These are phyloP conservation scores for Poeciliopsis retropinna DNA, from an alignment of 2,113 vertebrate species.

Conservation along the genomic window DNA sequence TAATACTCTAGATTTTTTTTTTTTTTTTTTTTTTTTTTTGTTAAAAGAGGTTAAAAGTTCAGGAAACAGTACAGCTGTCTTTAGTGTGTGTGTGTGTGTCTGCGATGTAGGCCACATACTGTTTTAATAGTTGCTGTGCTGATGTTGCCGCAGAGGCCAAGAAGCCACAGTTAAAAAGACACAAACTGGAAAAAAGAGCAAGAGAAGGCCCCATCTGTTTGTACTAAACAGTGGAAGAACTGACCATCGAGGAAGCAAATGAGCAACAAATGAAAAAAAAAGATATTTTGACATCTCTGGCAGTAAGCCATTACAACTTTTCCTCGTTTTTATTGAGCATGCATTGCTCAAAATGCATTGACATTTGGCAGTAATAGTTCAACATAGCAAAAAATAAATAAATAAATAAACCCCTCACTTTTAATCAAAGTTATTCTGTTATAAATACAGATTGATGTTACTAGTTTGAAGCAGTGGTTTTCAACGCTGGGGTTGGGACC, in stretches of 20 bases:
- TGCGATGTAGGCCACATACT: conserved; percentile 65
- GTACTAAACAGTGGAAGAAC: conserved; percentile 67
- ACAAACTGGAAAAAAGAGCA: conserved; percentile 51
- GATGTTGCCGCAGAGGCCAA: conserved; percentile 68
- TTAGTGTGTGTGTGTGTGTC: conserved; percentile 37
- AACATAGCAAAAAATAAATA: not conserved
- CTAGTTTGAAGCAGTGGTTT: too few species aligned
- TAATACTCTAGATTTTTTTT: conserved; percentile 37
- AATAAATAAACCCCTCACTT: not conserved
- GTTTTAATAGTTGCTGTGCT: conserved; percentile 74
- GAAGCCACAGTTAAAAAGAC: conserved; percentile 68
- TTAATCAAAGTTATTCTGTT: not conserved
- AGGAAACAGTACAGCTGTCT: conserved; percentile 37
- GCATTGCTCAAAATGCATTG: conserved; percentile 7
- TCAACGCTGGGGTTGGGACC: too few species aligned
- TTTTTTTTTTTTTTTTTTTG: conserved; percentile 22
- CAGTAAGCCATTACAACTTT: conserved; percentile 21
- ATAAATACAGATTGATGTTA: conserved; percentile 2
- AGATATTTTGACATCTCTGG: conserved; percentile 49
- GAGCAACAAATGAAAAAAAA: conserved; percentile 49
- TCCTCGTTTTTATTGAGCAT: conserved; percentile 21
- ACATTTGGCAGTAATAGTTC: not conserved
- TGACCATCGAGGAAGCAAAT: conserved; percentile 62
- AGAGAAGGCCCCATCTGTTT: conserved; percentile 66
- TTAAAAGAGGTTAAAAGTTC: conserved; percentile 76